Percentiles rank a stretch among this genome's conserved stretches.
phyloP scores from a whole-genome alignment of 2,888 invertebrate genomes.

The Drosophila stalkeri region DNA sequence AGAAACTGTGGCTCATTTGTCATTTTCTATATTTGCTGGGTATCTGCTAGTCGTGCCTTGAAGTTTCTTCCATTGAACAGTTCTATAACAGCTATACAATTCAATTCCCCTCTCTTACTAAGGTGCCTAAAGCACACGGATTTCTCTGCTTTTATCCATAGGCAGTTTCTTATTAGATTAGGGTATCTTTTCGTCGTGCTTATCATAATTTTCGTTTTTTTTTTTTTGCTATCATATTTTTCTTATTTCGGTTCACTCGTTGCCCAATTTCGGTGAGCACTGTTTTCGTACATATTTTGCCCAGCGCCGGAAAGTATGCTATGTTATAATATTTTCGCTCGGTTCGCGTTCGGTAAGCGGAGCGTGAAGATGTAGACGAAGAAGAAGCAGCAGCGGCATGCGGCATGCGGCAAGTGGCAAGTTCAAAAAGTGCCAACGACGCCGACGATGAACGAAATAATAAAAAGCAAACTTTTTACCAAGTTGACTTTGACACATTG shows the following conservation, averaged over 20 bases:
- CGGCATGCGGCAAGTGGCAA: conserved; percentile 48
- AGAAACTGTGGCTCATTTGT: no score
- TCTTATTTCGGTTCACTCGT: conserved; percentile 35
- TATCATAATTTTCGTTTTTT: background rate
- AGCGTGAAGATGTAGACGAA: conserved; percentile 5
- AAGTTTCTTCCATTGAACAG: no score
- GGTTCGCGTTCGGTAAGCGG: background rate
- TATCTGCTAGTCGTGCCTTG: no score
- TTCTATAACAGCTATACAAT: no score
- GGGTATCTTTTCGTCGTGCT: conserved; percentile 15
- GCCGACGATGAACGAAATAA: conserved; percentile 69
- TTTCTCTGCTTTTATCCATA: no score
- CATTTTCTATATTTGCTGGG: background rate
- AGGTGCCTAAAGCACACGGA: no score
- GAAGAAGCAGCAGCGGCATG: conserved; percentile 2
- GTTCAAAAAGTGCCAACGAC: conserved; percentile 69
- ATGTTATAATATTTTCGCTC: conserved; percentile 55
- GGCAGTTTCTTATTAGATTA: background rate
- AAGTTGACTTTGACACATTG: conserved; percentile 79
- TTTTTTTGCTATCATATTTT: conserved; percentile 23
- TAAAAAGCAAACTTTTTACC: conserved; percentile 76
- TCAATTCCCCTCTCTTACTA: no score
- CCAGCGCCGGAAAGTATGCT: conserved; percentile 58
- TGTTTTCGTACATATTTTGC: conserved; percentile 53
- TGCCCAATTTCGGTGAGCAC: conserved; percentile 55